phyloP scores from a whole-genome alignment of 64 coral and sea anemone genomes.

The Stichodactyla mertensii region DNA sequence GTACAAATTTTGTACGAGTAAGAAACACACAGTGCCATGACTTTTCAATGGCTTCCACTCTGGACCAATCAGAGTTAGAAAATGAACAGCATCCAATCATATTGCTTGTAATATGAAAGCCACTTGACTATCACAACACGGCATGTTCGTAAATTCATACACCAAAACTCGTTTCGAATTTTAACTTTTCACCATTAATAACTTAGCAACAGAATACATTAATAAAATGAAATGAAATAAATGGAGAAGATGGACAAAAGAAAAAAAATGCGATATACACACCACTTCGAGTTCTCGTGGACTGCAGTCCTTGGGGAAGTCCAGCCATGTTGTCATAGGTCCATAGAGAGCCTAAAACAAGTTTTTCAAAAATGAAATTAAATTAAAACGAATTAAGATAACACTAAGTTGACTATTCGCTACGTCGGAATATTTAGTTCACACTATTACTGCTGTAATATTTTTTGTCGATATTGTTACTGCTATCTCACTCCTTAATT shows the following conservation, averaged over 20 bases:
- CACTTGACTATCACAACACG: neutral
- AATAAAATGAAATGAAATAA: neutral
- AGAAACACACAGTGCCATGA: neutral
- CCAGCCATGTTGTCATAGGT: slow-evolving; percentile 96
- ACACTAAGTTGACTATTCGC: no score
- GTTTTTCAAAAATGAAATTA: neutral
- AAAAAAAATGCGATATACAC: slow-evolving; percentile 7
- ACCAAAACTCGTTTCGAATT: neutral
- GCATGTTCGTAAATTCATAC: neutral
- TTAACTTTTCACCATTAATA: no score
- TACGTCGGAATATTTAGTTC: no score
- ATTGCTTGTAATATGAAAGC: neutral
- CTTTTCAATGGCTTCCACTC: neutral
- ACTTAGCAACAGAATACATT: no score
- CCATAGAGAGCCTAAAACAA: slow-evolving; percentile 68
- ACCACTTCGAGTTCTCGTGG: slow-evolving; percentile 96
- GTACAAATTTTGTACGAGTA: neutral
- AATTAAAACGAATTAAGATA: neutral
- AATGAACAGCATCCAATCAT: neutral
- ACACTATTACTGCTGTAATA: no score
- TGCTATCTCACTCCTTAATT: no score
- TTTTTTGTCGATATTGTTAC: no score
- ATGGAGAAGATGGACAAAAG: neutral
- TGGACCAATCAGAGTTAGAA: neutral
- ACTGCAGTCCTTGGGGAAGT: slow-evolving; percentile 87